A percentile compares a stretch with the other conserved stretches of the same genome.
phyloP scores from a whole-genome alignment of 2,113 vertebrate genomes.

The Heterocephalus glaber region DNA sequence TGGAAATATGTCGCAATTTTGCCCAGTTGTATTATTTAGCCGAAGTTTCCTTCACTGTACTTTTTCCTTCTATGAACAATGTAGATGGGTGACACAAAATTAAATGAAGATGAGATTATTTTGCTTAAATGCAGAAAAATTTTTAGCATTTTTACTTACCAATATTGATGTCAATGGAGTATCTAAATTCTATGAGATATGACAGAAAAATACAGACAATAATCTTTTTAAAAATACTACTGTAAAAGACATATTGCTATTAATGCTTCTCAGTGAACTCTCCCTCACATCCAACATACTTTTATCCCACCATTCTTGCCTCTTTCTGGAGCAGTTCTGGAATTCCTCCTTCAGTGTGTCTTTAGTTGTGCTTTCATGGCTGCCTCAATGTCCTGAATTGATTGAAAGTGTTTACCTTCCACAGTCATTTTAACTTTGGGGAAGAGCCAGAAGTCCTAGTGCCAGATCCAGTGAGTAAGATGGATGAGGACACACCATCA shows the following conservation, averaged over 20 bases:
- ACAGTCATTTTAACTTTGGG: background rate
- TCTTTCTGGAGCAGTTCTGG: background rate
- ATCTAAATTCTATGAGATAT: background rate
- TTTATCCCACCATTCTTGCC: background rate
- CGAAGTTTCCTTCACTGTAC: background rate
- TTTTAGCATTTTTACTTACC: background rate
- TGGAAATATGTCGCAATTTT: background rate
- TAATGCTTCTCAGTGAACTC: background rate
- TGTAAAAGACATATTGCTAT: background rate
- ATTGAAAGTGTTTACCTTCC: background rate
- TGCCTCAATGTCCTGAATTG: background rate
- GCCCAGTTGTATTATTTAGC: background rate
- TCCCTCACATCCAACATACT: too few species aligned
- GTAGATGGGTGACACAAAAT: background rate
- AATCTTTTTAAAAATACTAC: background rate
- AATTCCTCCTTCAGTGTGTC: background rate
- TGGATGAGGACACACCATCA: background rate
- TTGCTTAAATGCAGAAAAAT: background rate
- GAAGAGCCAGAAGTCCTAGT: background rate
- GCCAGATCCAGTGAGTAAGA: background rate
- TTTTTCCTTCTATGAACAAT: background rate
- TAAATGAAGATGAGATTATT: background rate
- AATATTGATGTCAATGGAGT: background rate
- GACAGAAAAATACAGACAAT: background rate
- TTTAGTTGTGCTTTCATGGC: background rate